Conservation (phyloP, 2,888 invertebrate species). For the Drosophila pseudotakahashii region DNA sequence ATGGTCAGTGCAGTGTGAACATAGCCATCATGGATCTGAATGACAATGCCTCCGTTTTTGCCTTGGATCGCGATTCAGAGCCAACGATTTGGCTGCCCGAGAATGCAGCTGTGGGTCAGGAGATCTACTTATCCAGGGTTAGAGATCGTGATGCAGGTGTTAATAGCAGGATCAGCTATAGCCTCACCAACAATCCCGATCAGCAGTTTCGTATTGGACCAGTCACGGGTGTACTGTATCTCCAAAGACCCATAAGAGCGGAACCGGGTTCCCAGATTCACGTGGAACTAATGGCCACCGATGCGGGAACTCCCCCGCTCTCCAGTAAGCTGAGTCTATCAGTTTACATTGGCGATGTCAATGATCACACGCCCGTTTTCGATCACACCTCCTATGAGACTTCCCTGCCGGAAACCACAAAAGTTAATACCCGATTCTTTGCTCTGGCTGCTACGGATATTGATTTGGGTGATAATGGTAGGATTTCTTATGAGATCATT, state of each 20-base stretch:
- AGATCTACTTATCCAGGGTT: slow-evolving; percentile 94
- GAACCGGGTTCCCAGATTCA: slow-evolving; percentile 90
- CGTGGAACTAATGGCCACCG: slow-evolving; percentile 93
- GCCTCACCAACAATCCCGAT: slow-evolving; percentile 91
- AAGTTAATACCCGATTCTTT: slow-evolving; percentile 96
- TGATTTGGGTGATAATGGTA: slow-evolving; percentile 92
- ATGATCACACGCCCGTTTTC: slow-evolving; percentile 97
- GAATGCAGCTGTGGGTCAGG: slow-evolving; percentile 96
- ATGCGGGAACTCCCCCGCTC: slow-evolving; percentile 91
- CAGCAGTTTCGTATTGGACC: slow-evolving; percentile 93
- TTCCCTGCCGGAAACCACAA: slow-evolving; percentile 94
- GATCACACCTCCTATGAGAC: slow-evolving; percentile 96
- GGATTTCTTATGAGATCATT: slow-evolving; percentile 91
- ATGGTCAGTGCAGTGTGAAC: slow-evolving; percentile 91
- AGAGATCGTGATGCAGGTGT: slow-evolving; percentile 94
- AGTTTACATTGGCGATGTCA: slow-evolving; percentile 93
- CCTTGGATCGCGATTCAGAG: slow-evolving; percentile 90
- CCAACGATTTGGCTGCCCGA: slow-evolving; percentile 89
- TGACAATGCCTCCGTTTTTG: slow-evolving; percentile 94
- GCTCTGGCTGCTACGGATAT: slow-evolving; percentile 95
- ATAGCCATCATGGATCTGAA: slow-evolving; percentile 94
- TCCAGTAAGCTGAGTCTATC: slow-evolving; percentile 90
- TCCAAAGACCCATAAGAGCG: slow-evolving; percentile 91
- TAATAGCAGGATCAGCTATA: slow-evolving; percentile 94
- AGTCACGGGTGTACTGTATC: slow-evolving; percentile 94